Percentiles rank a stretch among this genome's conserved stretches.
Evolutionary conservation across 2,888 invertebrate species (phyloP).

Genomic region (Lacanobia wlatinum): DNA sequence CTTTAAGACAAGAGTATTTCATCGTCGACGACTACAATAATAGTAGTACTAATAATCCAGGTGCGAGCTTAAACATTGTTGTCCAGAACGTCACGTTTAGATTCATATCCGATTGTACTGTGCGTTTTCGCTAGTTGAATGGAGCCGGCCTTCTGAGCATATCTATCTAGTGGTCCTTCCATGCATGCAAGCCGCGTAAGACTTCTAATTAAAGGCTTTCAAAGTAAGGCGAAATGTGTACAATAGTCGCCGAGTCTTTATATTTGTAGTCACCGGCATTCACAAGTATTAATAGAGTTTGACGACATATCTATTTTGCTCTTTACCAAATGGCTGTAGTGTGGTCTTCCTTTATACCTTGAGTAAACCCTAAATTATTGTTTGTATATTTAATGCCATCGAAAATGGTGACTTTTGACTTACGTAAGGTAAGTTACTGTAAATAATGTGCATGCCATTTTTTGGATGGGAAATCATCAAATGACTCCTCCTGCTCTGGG

Average conservation of each 20-base stretch:
- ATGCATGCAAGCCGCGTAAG: slow-evolving; percentile 33
- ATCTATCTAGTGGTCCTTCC: background rate
- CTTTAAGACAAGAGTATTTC: too few species aligned
- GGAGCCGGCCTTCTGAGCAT: background rate
- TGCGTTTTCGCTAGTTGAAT: background rate
- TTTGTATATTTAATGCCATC: too few species aligned
- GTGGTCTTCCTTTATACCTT: background rate
- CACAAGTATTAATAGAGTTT: slow-evolving; percentile 16
- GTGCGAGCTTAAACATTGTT: too few species aligned
- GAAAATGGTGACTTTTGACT: too few species aligned
- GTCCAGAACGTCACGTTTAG: too few species aligned
- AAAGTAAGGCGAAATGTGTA: slow-evolving; percentile 34
- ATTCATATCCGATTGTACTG: too few species aligned
- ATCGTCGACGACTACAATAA: too few species aligned
- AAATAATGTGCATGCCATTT: too few species aligned
- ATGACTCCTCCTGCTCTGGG: too few species aligned
- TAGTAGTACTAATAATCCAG: too few species aligned
- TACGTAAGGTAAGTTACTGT: too few species aligned
- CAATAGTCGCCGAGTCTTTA: slow-evolving; percentile 29
- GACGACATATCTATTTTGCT: background rate
- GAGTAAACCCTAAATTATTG: background rate
- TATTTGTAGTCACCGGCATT: background rate
- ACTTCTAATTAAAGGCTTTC: slow-evolving; percentile 55
- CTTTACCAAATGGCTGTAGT: background rate
- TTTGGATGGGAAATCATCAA: too few species aligned